Base-by-base conservation (phyloP, 2,113 vertebrate genomes). In the Physeter macrocephalus region DNA sequence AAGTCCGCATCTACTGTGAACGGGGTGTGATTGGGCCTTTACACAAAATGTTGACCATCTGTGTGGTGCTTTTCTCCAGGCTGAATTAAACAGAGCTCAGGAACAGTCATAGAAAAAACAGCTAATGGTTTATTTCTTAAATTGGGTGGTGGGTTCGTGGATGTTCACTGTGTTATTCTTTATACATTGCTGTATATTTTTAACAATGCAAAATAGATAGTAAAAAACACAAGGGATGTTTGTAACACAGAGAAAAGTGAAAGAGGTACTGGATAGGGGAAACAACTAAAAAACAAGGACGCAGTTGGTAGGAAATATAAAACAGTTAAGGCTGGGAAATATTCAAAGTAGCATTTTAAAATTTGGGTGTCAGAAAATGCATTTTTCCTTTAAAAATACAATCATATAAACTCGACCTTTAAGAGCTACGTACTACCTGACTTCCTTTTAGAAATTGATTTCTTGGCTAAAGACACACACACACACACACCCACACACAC, bases 1-100 rank as follows among this genome's bases (percentile, higher is more conserved):
- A 98, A 92, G 74, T 49, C 75, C 13, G 62, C 66, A 91, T 96
- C 97, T 95, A 77, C 97, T 93, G 34, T 54, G 97, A 98, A 96
- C 81, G 59, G 86, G 88, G 94, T 92, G 94, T 69, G 96, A 95
- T 25, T 77, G 94, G 96, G 96, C 71, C 96, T 98, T 92, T 89
- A 93, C 91, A 27, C 97, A 96, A 97, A 97, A 77, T 14, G 54
- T 57, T 84, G 93, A 74, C 91, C 96, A 95, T 96, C 94, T 97
- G 97, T 75, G 78, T 87, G 78, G 34, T 64, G 67, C 13, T 82
- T 43, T 62, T 82, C 69, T 69, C 69, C 21, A 43, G 1, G n/a
- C n/a, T 9, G 34, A 66, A 92, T 66, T 64, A 82, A 92, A 92
- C 80, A 52, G 80, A 90, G 41, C 88, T 41, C 84, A 89, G 72